Percentiles rank a stretch among this genome's conserved stretches.
Conservation (phyloP, 1,140 invertebrate species). For the Caenorhabditis elegans region DNA sequence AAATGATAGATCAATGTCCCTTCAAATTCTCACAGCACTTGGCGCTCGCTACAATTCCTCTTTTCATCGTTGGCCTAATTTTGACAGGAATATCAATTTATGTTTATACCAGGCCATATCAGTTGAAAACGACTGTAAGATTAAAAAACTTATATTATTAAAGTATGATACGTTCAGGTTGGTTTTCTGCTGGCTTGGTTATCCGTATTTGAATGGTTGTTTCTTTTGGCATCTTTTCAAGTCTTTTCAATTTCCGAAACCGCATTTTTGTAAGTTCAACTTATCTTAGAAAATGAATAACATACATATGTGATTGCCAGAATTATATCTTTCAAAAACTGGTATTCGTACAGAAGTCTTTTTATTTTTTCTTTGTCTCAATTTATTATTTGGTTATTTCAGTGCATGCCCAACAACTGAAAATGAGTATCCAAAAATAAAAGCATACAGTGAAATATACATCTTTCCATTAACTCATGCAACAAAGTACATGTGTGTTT, state of each 20-base stretch:
- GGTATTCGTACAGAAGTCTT: no score
- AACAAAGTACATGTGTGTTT: background rate
- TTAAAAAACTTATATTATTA: background rate
- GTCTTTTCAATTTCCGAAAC: background rate
- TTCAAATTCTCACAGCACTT: background rate
- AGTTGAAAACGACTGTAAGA: background rate
- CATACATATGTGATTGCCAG: no score
- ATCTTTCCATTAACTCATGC: background rate
- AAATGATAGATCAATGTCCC: background rate
- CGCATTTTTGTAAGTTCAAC: background rate
- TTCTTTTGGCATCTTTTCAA: background rate
- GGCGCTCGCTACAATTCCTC: background rate
- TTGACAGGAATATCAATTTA: background rate
- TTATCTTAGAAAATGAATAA: background rate
- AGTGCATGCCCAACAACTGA: background rate
- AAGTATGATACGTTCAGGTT: background rate
- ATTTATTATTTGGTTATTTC: no score
- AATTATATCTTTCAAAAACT: no score
- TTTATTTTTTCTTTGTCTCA: no score
- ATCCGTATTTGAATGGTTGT: background rate
- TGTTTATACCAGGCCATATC: background rate
- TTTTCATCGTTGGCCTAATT: background rate
- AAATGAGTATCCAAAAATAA: background rate
- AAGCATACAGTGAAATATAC: background rate
- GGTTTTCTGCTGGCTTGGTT: background rate